These are phyloP conservation scores for Escarpia spicata DNA, from an alignment of 2,888 invertebrate genomes.

Conservation along the genomic window DNA sequence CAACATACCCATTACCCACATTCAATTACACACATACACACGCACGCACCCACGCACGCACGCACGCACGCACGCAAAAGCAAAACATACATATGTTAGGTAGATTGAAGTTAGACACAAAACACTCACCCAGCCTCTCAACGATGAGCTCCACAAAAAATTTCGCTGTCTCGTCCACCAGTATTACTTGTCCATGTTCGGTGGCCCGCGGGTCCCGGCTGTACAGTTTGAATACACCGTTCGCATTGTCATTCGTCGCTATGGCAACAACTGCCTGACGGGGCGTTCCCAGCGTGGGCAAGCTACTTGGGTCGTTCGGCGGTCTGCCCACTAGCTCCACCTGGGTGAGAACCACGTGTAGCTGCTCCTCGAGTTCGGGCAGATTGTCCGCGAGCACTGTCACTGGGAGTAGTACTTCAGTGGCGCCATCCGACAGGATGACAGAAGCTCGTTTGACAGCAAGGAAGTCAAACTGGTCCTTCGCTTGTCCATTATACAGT, in stretches of 20 bases:
- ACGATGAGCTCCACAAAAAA: constrained; percentile 57
- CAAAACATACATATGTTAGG: too few relatives aligned
- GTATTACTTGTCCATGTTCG: constrained; percentile 46
- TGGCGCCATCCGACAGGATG: constrained; percentile 50
- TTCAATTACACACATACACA: not conserved
- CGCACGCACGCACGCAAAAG: not conserved
- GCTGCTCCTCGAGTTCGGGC: constrained; percentile 60
- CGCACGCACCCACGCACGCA: not conserved
- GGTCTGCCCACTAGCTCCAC: constrained; percentile 51
- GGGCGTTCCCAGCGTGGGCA: not conserved
- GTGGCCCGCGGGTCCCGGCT: constrained; percentile 53
- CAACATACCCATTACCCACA: too few relatives aligned
- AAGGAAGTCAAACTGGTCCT: constrained; percentile 52
- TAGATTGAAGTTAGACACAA: not conserved
- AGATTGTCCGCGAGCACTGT: constrained; percentile 52
- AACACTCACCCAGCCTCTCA: constrained; percentile 54
- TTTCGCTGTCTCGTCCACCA: constrained; percentile 56
- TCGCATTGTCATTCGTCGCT: constrained; percentile 58
- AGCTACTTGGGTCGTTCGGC: constrained; percentile 6
- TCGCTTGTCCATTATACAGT: constrained; percentile 48
- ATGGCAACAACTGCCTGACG: constrained; percentile 46
- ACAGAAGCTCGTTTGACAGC: constrained; percentile 49
- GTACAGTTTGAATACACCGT: constrained; percentile 57
- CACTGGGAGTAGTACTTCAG: constrained; percentile 50
- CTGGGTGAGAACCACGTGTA: constrained; percentile 39